A percentile compares a stretch with the other conserved stretches of the same genome.
These are phyloP conservation scores for Drosophila helvetica DNA, from an alignment of 2,888 invertebrate species.

Conservation along the genomic window DNA sequence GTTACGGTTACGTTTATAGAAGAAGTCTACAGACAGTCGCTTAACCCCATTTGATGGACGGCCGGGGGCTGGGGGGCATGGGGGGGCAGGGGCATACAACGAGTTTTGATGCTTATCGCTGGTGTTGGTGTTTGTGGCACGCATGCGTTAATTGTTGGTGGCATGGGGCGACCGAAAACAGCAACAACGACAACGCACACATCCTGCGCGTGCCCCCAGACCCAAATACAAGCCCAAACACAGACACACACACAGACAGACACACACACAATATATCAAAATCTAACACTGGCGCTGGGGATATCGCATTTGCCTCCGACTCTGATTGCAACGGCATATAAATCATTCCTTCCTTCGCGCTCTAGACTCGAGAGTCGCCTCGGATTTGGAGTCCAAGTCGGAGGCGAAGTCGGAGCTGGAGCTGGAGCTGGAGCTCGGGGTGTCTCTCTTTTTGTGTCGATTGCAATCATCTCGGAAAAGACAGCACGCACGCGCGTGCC, in stretches of 20 bases:
- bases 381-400: slow-evolving; percentile 13
- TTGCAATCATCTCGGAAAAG: slow-evolving; percentile 69
- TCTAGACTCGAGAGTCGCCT: slow-evolving; percentile 7
- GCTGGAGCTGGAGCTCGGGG: background rate
- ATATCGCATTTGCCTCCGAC: slow-evolving; percentile 70
- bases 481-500: slow-evolving; percentile 76
- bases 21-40: slow-evolving; percentile 9
- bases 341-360: slow-evolving; percentile 56
- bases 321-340: slow-evolving; percentile 69
- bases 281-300: slow-evolving; percentile 68
- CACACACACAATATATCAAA: slow-evolving; percentile 65
- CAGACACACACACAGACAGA: slow-evolving; percentile 25
- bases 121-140: slow-evolving; percentile 52
- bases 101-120: slow-evolving; percentile 60
- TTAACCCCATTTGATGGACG: slow-evolving; percentile 43
- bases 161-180: slow-evolving; percentile 45
- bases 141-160: slow-evolving; percentile 73
- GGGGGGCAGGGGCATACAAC: slow-evolving; percentile 1
- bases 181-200: slow-evolving; percentile 46
- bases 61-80: background rate
- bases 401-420: slow-evolving; percentile 6
- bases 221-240: background rate
- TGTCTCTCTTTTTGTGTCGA: slow-evolving; percentile 59
- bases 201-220: slow-evolving; percentile 77
- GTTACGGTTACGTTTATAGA: background rate